phyloP scores from a whole-genome alignment of 23 tunicate genomes.

The Aplidium turbinatum region DNA sequence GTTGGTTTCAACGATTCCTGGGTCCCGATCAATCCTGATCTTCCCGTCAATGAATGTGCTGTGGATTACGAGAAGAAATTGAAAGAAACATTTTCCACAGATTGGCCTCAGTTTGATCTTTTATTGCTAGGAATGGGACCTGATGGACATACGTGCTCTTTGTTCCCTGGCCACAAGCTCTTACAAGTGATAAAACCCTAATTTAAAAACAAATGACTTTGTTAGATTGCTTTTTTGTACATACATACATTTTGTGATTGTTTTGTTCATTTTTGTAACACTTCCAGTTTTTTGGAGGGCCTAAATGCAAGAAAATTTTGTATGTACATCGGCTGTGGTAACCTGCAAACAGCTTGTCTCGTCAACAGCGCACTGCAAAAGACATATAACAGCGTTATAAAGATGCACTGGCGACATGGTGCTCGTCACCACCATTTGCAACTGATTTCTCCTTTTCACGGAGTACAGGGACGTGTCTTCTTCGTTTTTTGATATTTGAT shows the following conservation, averaged over 20 bases:
- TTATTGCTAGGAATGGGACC: conserved; percentile 94
- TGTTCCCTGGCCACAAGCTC: conserved; percentile 82
- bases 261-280: not conserved
- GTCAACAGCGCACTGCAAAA: too few species aligned
- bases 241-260: not conserved
- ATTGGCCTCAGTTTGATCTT: conserved; percentile 73
- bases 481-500: too few species aligned
- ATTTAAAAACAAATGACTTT: too few species aligned
- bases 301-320: too few species aligned
- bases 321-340: not conserved
- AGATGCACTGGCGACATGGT: too few species aligned
- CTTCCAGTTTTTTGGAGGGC: not conserved
- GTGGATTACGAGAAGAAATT: conserved; percentile 77
- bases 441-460: too few species aligned
- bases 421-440: too few species aligned
- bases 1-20: conserved; percentile 59
- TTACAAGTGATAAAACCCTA: conserved; percentile 73
- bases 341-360: not conserved
- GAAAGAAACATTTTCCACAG: conserved; percentile 26
- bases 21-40: conserved; percentile 71
- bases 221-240: too few species aligned
- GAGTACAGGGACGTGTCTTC: too few species aligned
- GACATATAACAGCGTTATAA: too few species aligned
- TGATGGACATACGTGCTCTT: conserved; percentile 95
- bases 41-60: conserved; percentile 75